Percentiles rank a stretch among this genome's conserved stretches.
These are phyloP conservation scores for Holothuria glaberrima DNA, from an alignment of 35 echinoderm and acorn worm genomes.

Conservation along the genomic window DNA sequence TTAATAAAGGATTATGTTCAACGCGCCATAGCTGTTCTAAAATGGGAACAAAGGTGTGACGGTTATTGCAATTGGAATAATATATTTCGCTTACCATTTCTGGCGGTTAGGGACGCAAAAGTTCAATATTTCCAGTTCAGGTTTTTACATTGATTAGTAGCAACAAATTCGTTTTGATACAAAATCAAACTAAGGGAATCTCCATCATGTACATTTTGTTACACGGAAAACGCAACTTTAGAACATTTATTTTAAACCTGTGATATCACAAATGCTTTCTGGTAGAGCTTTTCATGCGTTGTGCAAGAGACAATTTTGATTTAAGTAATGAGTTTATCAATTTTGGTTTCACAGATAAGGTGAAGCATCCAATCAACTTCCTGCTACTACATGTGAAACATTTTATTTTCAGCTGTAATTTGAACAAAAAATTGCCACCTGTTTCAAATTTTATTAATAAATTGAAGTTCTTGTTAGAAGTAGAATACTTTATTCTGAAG, in stretches of 20 bases:
- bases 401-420: not conserved
- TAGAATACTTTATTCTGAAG: too few species aligned
- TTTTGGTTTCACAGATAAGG: too few species aligned
- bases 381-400: too few species aligned
- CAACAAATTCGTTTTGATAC: not conserved
- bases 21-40: not conserved
- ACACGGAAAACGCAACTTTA: not conserved
- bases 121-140: not conserved
- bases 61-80: not conserved
- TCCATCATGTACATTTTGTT: not conserved
- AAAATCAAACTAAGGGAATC: not conserved
- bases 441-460: not conserved
- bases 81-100: not conserved
- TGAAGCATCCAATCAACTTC: too few species aligned
- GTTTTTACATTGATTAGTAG: not conserved
- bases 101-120: not conserved
- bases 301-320: too few species aligned
- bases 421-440: not conserved
- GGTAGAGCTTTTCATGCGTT: not conserved
- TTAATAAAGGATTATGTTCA: not conserved
- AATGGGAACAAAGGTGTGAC: not conserved
- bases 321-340: too few species aligned
- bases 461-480: too few species aligned
- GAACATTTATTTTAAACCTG: not conserved
- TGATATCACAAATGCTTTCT: not conserved